Base-by-base conservation (phyloP, 2,888 invertebrate genomes). In the Trichogramma dendrolimi region DNA sequence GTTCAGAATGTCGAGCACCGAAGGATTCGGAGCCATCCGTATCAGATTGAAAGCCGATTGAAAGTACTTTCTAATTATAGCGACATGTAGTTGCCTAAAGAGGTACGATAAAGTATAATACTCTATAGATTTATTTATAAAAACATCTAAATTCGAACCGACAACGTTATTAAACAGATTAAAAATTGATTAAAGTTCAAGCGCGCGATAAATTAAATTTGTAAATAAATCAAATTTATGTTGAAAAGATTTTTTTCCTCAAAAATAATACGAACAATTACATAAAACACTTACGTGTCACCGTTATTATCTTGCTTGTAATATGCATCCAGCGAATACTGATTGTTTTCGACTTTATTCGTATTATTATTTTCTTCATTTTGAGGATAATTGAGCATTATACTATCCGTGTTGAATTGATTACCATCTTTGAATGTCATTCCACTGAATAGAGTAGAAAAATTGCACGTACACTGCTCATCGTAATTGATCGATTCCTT, bases 281-380 rank as follows among this genome's bases (percentile, higher is more conserved):
- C 50, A 46, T 10, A 27, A 52, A 49, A 48, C 55, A 87, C 92
- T 90, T 84, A 93, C 92, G 93, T 92, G 79, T 94, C 92, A 69
- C 93, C 94, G 71, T 92, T 91, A 67, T 89, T 87, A 76, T 93
- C 89, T 72, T 90, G 92, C 68, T 86, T 83, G 76, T 88, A 92
- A 70, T 88, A 87, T 69, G 86, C 80, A 72, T 86, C 84, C 84
- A 89, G 86, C 1, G 55, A 59, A 38, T 59, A 58, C 50, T 43
- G 47, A 5, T 47, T 47, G 27, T 48, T 6, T n/a, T 1, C 8
- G 1, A 6, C 14, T 48, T 48, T 7, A 6, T 48, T 27, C 27
- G 27, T 11, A 48, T 14, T 11, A 6, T 4, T 58, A 1, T n/a
- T 4, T 38, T 50, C 46, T 8, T 59, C 53, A 4, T 47, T 38